A percentile compares a stretch with the other conserved stretches of the same genome.
These are phyloP conservation scores for Mycteria americana DNA, from an alignment of 2,797 vertebrate genomes.

Conservation along the genomic window DNA sequence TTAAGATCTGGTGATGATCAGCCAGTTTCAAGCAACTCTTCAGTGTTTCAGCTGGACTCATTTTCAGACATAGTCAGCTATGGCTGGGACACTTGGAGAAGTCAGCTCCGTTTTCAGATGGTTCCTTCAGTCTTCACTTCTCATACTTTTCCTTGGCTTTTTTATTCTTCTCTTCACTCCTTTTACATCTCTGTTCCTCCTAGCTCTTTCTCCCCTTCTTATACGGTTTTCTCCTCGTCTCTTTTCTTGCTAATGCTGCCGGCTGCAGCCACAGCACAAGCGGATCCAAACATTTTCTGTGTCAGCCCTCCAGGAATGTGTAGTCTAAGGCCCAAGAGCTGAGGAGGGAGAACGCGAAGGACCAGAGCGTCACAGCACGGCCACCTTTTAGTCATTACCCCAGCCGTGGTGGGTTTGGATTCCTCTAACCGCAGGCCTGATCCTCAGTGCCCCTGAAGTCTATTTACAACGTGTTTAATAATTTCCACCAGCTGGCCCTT, in stretches of 20 bases:
- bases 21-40: not conserved
- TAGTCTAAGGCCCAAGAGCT: not conserved
- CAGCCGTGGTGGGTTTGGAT: constrained; percentile 20
- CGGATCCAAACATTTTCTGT: not conserved
- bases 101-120: not conserved
- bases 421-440: constrained; percentile 29
- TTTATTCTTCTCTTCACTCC: not conserved
- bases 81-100: not conserved
- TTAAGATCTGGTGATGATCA: not conserved
- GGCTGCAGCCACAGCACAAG: not conserved
- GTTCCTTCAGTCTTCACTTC: not conserved
- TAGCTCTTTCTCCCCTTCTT: not conserved
- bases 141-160: not conserved
- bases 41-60: not conserved
- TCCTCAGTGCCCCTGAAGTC: constrained; percentile 21
- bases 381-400: constrained; percentile 48
- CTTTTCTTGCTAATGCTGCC: not conserved
- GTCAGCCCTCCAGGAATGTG: not conserved
- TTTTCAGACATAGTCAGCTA: not conserved
- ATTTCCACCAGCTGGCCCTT: constrained; percentile 42
- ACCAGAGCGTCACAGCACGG: not conserved
- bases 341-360: not conserved
- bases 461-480: constrained; percentile 53
- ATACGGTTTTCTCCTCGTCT: not conserved
- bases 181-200: not conserved